Conservation (phyloP, 2,888 invertebrate genomes). For the Volucella inanis region DNA sequence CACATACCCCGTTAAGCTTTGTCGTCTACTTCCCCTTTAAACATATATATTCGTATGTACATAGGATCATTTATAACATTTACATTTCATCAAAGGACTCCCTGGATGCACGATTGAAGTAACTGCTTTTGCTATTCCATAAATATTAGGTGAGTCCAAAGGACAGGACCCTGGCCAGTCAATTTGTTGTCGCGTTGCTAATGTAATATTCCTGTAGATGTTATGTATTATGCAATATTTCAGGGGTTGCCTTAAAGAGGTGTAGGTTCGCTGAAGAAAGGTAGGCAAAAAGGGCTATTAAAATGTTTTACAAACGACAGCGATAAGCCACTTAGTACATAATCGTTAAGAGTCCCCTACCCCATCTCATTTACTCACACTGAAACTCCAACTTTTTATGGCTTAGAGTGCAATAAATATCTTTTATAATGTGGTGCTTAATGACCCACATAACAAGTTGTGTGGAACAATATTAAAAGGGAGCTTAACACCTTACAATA, state of each 20-base stretch:
- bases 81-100: slow-evolving; percentile 31
- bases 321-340: slow-evolving; percentile 49
- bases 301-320: slow-evolving; percentile 46
- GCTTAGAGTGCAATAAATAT: slow-evolving; percentile 54
- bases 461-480: slow-evolving; percentile 35
- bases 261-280: neutral
- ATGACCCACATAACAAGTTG: slow-evolving; percentile 61
- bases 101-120: neutral
- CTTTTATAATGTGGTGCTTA: slow-evolving; percentile 52
- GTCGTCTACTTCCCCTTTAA: neutral
- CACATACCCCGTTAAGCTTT: neutral
- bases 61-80: slow-evolving; percentile 18
- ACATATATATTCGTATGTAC: neutral
- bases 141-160: slow-evolving; percentile 63
- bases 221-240: slow-evolving; percentile 34
- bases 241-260: no score
- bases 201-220: slow-evolving; percentile 50
- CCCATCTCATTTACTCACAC: no score
- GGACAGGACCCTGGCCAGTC: slow-evolving; percentile 57
- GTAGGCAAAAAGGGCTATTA: slow-evolving; percentile 17
- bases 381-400: slow-evolving; percentile 27
- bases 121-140: slow-evolving; percentile 48
- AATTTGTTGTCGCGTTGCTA: slow-evolving; percentile 59
- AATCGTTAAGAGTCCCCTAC: neutral
- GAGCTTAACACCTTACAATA: neutral